Conservation (phyloP, 1,140 invertebrate species). For the Epicauta chinensis region DNA sequence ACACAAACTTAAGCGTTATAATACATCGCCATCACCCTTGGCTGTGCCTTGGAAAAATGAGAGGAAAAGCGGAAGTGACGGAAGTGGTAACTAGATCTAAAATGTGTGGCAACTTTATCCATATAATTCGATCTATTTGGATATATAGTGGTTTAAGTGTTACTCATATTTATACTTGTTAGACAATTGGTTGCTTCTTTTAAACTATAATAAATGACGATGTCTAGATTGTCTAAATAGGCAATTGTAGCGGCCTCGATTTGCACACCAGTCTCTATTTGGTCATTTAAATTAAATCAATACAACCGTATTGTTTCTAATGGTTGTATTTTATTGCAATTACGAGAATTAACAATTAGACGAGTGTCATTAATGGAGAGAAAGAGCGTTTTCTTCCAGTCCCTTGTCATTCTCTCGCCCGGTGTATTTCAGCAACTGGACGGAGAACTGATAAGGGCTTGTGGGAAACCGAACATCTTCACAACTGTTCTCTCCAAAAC, state of each 20-base stretch:
- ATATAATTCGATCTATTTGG: conserved; percentile 3
- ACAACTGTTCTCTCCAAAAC: not conserved
- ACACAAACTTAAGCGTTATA: conserved; percentile 23
- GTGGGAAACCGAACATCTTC: conserved; percentile 44
- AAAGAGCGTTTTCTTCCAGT: conserved; percentile 40
- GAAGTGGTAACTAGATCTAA: not conserved
- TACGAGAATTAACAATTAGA: not conserved
- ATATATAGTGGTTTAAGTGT: not conserved
- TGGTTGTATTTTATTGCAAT: no score
- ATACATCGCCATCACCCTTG: conserved; percentile 8
- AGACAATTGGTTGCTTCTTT: no score
- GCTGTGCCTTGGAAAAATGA: no score
- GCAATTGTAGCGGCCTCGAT: no score
- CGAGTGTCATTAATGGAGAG: not conserved
- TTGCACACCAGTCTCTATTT: not conserved
- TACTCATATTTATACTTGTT: not conserved
- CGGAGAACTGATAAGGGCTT: conserved; percentile 73
- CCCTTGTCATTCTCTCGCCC: conserved; percentile 69
- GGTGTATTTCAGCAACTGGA: conserved; percentile 61
- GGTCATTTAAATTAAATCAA: not conserved
- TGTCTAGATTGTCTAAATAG: no score
- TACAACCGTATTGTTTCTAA: not conserved
- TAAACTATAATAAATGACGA: no score
- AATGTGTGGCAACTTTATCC: not conserved
- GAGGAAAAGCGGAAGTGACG: conserved; percentile 7